Evolutionary conservation across 2,797 vertebrate genomes (phyloP), one percentile per base, ranked within the genome.

Genomic region (Intellagama lesueurii): DNA sequence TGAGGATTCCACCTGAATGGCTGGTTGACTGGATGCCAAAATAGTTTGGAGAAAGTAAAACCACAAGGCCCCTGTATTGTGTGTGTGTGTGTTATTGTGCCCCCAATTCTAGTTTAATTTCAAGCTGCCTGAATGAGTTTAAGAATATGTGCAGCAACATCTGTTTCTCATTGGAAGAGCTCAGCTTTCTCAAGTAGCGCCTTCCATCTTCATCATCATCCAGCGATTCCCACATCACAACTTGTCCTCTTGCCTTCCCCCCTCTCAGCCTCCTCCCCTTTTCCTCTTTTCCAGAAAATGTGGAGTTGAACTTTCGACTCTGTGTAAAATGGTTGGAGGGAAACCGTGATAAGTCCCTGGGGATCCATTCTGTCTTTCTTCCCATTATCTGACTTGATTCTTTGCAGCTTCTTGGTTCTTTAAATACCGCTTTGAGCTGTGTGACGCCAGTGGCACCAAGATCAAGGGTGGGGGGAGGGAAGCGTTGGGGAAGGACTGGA

Each of bases 121-220:
- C 94, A 96, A 96, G 93, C 95, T 92, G 93, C 76, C 95, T 92
- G 95, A 93, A 95, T 95, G 96, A 89, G 95, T 96, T 96, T 94
- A 95, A 95, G 95, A 96, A 89, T 94, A 92, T 60, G 87, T 89
- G 93, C 94, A 92, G 96, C 52, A 0, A 52, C 97, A 97, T 97
- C 97, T 97, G 97, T 95, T 97, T 97, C 95, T 95, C 97, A 90
- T 97, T 96, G 96, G 96, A 88, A 95, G 94, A 94, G 94, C 95
- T 97, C 93, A 17, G 24, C 95, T 96, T 95, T 95, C 95, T 96
- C 94, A 88, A 96, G 95, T 93, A 95, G 96, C 89, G 93, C 95
- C 95, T 94, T 97, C 95, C 96, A 95, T 95, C 95, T 94, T 92
- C 96, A 95, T 94, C 92, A 93, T 95, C 90, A 92, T 94, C 96